Evolutionary conservation across 2,113 vertebrate species (phyloP).

Genomic region (Heteronetta atricapilla): DNA sequence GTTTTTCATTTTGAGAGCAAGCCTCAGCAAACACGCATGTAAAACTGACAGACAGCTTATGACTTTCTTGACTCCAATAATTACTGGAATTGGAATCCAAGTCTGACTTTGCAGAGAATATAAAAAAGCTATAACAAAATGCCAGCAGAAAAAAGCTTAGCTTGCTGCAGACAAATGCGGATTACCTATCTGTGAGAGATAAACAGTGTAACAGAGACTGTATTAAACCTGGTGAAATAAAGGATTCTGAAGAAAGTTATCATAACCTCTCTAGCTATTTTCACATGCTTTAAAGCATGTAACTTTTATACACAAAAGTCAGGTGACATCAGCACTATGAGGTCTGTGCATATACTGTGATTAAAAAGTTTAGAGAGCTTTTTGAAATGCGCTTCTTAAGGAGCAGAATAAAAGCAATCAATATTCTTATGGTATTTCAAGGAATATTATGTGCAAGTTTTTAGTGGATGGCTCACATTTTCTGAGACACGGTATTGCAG

Average conservation of each 20-base stretch:
- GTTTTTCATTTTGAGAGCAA: background rate
- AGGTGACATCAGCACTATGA: background rate
- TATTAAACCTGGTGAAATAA: background rate
- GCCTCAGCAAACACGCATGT: background rate
- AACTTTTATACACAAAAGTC: background rate
- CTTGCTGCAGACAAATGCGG: too few species aligned
- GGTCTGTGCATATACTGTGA: background rate
- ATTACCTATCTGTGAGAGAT: background rate
- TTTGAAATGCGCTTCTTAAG: background rate
- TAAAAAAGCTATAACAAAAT: slow-evolving; percentile 10
- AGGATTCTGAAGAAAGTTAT: background rate
- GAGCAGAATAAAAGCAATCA: background rate
- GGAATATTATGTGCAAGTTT: background rate
- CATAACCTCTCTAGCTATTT: background rate
- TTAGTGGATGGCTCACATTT: background rate
- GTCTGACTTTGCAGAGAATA: background rate
- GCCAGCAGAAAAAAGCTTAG: background rate
- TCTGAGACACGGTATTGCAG: background rate
- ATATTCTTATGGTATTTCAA: background rate
- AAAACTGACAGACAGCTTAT: slow-evolving; percentile 14
- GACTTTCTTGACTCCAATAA: background rate
- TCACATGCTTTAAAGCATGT: background rate
- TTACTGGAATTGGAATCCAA: slow-evolving; percentile 39
- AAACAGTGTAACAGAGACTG: background rate
- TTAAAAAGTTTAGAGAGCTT: background rate